phyloP scores from a whole-genome alignment of 2,797 vertebrate species.

The Acanthurus leucopareius region DNA sequence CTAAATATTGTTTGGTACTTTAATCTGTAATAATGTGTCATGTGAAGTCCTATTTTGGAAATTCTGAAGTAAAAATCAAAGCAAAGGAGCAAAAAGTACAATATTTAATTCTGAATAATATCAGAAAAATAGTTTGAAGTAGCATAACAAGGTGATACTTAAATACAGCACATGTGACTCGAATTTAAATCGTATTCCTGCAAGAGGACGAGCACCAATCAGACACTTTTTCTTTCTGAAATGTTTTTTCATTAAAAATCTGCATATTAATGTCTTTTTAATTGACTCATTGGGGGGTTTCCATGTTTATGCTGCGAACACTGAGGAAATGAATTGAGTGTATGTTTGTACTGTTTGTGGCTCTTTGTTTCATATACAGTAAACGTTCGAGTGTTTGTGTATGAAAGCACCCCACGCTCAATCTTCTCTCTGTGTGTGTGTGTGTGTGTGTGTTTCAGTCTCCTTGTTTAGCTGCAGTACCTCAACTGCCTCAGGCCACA shows the following conservation, averaged over 20 bases:
- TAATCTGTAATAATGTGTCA: too few relatives aligned
- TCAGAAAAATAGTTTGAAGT: background rate
- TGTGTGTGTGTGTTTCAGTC: conserved; percentile 47
- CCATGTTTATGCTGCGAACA: background rate
- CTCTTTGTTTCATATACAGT: conserved; percentile 1
- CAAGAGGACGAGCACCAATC: background rate
- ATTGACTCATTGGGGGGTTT: background rate
- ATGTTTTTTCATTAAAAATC: too few relatives aligned
- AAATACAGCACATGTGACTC: background rate
- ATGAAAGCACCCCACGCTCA: conserved; percentile 24
- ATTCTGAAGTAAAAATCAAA: background rate
- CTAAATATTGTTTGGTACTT: background rate
- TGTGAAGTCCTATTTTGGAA: background rate
- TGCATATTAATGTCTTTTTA: too few relatives aligned
- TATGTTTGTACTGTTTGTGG: conserved; percentile 1
- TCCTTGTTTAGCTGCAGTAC: conserved; percentile 75
- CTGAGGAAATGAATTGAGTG: background rate
- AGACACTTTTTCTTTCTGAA: too few relatives aligned
- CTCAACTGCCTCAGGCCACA: conserved; percentile 76
- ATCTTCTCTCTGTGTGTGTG: conserved; percentile 30
- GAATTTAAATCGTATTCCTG: background rate
- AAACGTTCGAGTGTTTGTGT: conserved; percentile 22
- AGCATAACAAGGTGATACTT: background rate
- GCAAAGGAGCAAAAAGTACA: background rate
- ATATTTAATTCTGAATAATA: background rate